A percentile compares a stretch with the other conserved stretches of the same genome.
Conservation (phyloP, 1,140 invertebrate genomes). For the Ooceraea biroi region DNA sequence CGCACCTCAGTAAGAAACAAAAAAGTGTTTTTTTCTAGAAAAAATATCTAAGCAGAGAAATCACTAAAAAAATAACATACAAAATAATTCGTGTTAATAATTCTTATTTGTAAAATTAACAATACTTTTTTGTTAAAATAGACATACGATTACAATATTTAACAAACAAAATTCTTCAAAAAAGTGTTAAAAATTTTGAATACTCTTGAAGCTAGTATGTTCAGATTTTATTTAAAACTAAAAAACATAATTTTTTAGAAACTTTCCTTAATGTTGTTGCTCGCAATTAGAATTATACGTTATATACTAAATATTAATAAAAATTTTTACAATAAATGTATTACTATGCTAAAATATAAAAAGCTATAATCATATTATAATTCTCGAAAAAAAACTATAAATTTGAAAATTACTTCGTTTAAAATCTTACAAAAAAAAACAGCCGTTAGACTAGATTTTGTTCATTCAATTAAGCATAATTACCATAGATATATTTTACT, state of each 20-base stretch:
- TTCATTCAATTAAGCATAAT: constrained; percentile 54
- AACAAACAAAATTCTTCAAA: not conserved
- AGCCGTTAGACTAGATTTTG: constrained; percentile 73
- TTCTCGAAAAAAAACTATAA: constrained; percentile 14
- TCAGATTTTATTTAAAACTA: constrained; percentile 1
- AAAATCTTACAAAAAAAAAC: constrained; percentile 60
- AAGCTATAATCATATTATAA: constrained; percentile 37
- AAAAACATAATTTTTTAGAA: not conserved
- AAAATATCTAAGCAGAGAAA: not conserved
- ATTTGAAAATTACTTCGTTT: constrained; percentile 30
- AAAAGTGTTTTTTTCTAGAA: not conserved
- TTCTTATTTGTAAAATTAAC: not conserved
- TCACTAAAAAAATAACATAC: not conserved
- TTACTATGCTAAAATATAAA: constrained; percentile 9
- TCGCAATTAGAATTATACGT: constrained; percentile 34
- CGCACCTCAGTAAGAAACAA: constrained; percentile 16
- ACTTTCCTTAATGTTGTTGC: too few species aligned
- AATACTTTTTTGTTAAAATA: not conserved
- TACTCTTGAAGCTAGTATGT: constrained; percentile 16
- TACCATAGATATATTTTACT: constrained; percentile 7
- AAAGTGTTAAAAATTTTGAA: not conserved
- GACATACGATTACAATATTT: not conserved
- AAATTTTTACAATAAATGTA: constrained; percentile 19
- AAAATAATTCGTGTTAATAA: not conserved
- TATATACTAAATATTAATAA: constrained; percentile 18